Conservation (phyloP, 2,797 vertebrate species). For the Phalloptychus januarius region DNA sequence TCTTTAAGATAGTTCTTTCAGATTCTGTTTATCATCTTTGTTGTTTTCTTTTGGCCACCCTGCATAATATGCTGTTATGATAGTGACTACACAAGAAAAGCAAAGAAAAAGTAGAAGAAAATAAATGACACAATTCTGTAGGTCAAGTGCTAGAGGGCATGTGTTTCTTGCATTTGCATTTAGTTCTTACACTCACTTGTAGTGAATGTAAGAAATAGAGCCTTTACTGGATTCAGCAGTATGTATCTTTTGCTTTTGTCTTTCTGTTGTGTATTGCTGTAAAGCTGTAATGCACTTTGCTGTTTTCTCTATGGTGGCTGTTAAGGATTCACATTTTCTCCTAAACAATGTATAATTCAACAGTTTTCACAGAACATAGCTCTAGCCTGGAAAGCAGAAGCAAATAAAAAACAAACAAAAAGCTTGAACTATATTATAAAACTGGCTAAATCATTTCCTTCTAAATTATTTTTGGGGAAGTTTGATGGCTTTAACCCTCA, state of each 20-base stretch:
- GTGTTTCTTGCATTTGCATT: not conserved
- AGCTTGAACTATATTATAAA: not conserved
- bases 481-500: not conserved
- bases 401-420: not conserved
- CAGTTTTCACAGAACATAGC: not conserved
- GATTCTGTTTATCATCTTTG: not conserved
- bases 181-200: not conserved
- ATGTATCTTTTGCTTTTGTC: not conserved
- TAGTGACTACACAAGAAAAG: not conserved
- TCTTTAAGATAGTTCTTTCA: not conserved
- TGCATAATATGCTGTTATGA: not conserved
- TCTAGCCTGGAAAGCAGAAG: not conserved
- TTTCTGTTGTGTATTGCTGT: not conserved
- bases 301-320: not conserved
- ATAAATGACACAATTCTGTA: not conserved
- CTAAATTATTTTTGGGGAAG: not conserved
- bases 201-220: not conserved
- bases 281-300: not conserved
- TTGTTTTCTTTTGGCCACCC: not conserved
- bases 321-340: constrained; percentile 13
- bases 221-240: not conserved
- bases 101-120: not conserved
- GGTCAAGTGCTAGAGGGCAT: not conserved
- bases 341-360: constrained; percentile 8
- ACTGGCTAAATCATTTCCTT: not conserved